These are phyloP conservation scores for Brachypterus glaber DNA, from an alignment of 2,888 invertebrate species.

Conservation along the genomic window DNA sequence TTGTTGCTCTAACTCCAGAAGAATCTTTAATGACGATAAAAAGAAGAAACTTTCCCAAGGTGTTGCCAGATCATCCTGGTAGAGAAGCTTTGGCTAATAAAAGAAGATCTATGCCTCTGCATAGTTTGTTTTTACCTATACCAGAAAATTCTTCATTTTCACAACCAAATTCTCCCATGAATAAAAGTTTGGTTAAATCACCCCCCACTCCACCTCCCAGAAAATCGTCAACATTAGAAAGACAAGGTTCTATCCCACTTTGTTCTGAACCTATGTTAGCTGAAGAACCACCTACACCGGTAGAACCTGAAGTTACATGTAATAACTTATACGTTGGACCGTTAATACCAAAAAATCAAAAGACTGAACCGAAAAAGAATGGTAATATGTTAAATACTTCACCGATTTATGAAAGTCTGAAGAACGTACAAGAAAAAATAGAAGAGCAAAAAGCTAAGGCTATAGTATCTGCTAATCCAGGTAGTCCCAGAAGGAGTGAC, in stretches of 20 bases:
- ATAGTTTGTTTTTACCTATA: conserved; percentile 32
- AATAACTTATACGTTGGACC: conserved; percentile 49
- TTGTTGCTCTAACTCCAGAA: conserved; percentile 50
- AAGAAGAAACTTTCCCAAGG: conserved; percentile 74
- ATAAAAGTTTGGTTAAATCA: conserved; percentile 34
- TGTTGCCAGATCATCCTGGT: conserved; percentile 64
- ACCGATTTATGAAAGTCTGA: conserved; percentile 32
- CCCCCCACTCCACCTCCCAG: conserved; percentile 70
- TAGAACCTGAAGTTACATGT: conserved; percentile 44
- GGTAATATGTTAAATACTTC: conserved; percentile 27
- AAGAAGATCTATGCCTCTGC: conserved; percentile 56
- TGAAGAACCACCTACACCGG: conserved; percentile 40
- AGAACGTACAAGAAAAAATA: conserved; percentile 5
- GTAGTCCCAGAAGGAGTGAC: conserved; percentile 40
- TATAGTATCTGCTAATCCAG: conserved; percentile 46
- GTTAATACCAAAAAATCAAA: conserved; percentile 40
- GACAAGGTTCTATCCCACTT: conserved; percentile 41
- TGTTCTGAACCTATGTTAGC: conserved; percentile 44
- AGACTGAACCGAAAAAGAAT: conserved; percentile 19
- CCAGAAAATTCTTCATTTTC: conserved; percentile 30
- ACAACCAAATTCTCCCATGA: conserved; percentile 34
- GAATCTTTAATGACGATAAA: conserved; percentile 66
- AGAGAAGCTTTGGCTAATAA: conserved; percentile 40
- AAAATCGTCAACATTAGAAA: conserved; percentile 57
- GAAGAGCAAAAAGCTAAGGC: conserved; percentile 29